Conservation (phyloP, 2,888 invertebrate species). For the Chrysopilus asiliformis region DNA sequence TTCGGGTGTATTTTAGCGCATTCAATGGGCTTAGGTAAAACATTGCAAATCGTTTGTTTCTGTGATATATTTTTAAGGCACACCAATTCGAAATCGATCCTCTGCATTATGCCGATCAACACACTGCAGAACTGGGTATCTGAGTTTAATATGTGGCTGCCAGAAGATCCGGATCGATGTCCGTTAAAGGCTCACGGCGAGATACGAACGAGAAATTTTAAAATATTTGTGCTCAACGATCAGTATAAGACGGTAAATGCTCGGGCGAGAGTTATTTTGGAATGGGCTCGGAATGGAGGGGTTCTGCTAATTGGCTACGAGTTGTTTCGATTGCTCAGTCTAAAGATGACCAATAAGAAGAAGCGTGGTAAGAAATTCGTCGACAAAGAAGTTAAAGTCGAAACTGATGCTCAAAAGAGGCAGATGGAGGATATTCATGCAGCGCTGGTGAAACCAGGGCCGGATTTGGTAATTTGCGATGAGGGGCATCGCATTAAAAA, state of each 20-base stretch:
- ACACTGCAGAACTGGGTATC: conserved; percentile 95
- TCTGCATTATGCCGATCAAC: conserved; percentile 97
- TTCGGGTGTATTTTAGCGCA: conserved; percentile 98
- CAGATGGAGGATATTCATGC: conserved; percentile 73
- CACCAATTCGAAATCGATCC: conserved; percentile 73
- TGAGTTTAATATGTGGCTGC: conserved; percentile 97
- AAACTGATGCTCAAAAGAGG: conserved; percentile 48
- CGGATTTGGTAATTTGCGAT: conserved; percentile 89
- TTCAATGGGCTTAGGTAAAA: conserved; percentile 99
- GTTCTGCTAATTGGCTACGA: conserved; percentile 96
- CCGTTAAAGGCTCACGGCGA: conserved; percentile 48
- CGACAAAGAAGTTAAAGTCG: conserved; percentile 37
- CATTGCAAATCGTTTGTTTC: conserved; percentile 89
- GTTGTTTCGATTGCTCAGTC: conserved; percentile 78
- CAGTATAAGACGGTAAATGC: conserved; percentile 83
- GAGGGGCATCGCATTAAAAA: conserved; percentile 98
- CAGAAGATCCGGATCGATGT: conserved; percentile 48
- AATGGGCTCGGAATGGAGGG: conserved; percentile 81
- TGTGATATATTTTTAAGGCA: conserved; percentile 89
- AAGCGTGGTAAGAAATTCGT: conserved; percentile 29
- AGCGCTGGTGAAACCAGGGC: conserved; percentile 80
- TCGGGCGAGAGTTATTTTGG: conserved; percentile 70
- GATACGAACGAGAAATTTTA: conserved; percentile 69
- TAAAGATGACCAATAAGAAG: conserved; percentile 56
- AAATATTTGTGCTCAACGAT: conserved; percentile 83